Percentiles rank a stretch among this genome's conserved stretches.
phyloP scores from a whole-genome alignment of 2,888 invertebrate species.

The Drosophila birchii region DNA sequence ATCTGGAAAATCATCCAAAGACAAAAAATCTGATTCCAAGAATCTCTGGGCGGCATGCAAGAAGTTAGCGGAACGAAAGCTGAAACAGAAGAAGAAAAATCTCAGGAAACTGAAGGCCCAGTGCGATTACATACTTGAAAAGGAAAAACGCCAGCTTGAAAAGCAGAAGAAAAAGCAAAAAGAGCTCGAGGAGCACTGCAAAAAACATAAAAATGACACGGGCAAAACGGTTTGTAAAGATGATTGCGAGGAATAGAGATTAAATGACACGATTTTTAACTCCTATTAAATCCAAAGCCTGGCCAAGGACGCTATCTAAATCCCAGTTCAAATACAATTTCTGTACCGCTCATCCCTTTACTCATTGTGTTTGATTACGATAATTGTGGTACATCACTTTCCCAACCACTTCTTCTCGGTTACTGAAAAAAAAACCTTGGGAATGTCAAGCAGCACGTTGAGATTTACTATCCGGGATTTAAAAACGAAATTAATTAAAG shows the following conservation, averaged over 20 bases:
- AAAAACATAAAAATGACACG: slow-evolving; percentile 2
- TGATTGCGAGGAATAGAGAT: neutral
- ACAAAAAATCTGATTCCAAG: slow-evolving; percentile 1
- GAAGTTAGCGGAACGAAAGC: slow-evolving; percentile 7
- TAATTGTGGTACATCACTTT: slow-evolving; percentile 27
- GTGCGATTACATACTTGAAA: slow-evolving; percentile 9
- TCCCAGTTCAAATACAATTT: neutral
- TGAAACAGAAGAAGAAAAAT: slow-evolving; percentile 13
- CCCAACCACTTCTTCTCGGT: slow-evolving; percentile 22
- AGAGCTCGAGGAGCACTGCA: slow-evolving; percentile 32
- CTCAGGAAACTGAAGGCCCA: neutral
- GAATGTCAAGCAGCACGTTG: slow-evolving; percentile 8
- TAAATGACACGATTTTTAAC: neutral
- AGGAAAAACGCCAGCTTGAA: slow-evolving; percentile 8
- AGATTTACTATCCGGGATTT: neutral
- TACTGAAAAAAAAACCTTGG: slow-evolving; percentile 4
- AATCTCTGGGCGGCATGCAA: slow-evolving; percentile 17
- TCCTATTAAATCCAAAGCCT: neutral
- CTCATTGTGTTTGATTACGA: slow-evolving; percentile 29
- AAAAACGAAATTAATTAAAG: neutral
- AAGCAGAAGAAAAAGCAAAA: slow-evolving; percentile 2
- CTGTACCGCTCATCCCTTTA: neutral
- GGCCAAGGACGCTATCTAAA: neutral
- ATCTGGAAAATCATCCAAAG: neutral
- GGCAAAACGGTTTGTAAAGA: neutral